Conservation (phyloP, 1,140 invertebrate species). For the Cotesia chilonis region DNA sequence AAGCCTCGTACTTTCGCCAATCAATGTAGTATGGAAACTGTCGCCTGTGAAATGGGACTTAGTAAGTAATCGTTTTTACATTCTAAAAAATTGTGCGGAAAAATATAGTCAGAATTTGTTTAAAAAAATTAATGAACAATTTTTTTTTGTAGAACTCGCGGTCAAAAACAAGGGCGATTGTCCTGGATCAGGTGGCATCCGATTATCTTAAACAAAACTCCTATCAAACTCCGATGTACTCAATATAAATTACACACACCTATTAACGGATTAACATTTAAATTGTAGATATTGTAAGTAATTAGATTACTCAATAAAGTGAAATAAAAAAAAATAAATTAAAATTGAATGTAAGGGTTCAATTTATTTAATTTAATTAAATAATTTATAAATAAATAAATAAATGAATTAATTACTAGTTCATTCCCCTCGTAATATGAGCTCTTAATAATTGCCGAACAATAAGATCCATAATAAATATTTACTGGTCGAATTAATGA, state of each 20-base stretch:
- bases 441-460: not conserved
- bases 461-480: slow-evolving; percentile 24
- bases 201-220: slow-evolving; percentile 44
- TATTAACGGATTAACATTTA: no score
- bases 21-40: slow-evolving; percentile 52
- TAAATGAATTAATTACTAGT: not conserved
- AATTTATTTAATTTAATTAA: no score
- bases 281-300: no score
- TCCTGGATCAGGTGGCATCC: slow-evolving; percentile 49
- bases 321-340: no score
- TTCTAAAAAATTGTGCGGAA: no score
- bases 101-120: slow-evolving; percentile 11
- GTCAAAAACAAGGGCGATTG: slow-evolving; percentile 57
- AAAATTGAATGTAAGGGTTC: no score
- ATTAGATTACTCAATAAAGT: no score
- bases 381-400: no score
- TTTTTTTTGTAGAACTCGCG: slow-evolving; percentile 49
- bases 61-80: slow-evolving; percentile 46
- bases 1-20: slow-evolving; percentile 56
- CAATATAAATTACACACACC: not conserved
- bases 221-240: not conserved
- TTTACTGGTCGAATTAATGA: slow-evolving; percentile 23
- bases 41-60: slow-evolving; percentile 58
- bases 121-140: slow-evolving; percentile 31
- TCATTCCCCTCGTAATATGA: not conserved